Conservation (phyloP, 2,113 vertebrate genomes). For the Oreamnos americanus region DNA sequence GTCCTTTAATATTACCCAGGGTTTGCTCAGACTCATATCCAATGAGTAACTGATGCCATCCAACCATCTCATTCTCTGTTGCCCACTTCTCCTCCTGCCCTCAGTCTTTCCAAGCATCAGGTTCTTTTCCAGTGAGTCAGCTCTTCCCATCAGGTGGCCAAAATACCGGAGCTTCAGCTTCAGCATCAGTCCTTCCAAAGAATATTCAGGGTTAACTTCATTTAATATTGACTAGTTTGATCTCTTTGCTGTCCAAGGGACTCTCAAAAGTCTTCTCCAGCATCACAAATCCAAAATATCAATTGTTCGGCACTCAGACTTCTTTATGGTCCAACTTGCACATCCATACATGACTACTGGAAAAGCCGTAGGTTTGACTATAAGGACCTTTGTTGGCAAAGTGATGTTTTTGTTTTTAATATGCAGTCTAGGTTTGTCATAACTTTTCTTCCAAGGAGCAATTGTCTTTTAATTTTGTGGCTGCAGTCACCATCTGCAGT, state of each 20-base stretch:
- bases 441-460: not conserved
- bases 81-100: not conserved
- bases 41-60: not conserved
- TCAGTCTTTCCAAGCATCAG: not conserved
- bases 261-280: not conserved
- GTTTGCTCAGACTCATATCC: not conserved
- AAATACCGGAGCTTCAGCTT: not conserved
- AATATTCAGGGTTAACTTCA: not conserved
- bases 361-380: not conserved
- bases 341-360: not conserved
- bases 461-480: not conserved
- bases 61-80: not conserved
- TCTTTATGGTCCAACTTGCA: not conserved
- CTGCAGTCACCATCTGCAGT: not conserved
- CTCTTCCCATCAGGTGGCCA: not conserved
- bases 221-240: not conserved
- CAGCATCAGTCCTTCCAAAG: not conserved
- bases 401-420: not conserved
- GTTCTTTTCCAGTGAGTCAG: not conserved
- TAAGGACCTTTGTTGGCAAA: not conserved
- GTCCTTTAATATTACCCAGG: not conserved
- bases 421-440: not conserved
- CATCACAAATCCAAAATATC: not conserved
- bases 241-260: not conserved
- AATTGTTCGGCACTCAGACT: not conserved